A percentile compares a stretch with the other conserved stretches of the same genome.
Conservation (phyloP, 1,140 invertebrate species). For the Zaprionus nigranus region DNA sequence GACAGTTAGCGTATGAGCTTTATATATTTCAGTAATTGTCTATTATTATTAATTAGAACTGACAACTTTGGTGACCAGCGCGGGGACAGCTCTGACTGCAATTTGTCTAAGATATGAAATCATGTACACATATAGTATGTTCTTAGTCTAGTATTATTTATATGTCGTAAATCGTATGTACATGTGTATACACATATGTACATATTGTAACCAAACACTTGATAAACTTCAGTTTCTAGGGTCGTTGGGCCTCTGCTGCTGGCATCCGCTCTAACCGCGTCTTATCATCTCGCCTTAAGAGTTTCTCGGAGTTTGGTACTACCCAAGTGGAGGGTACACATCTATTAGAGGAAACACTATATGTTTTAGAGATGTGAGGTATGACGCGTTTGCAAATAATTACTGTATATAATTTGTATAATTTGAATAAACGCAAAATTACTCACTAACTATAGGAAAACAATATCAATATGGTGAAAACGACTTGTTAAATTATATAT, state of each 20-base stretch:
- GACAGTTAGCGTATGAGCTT: conserved; percentile 24
- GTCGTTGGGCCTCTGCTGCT: conserved; percentile 30
- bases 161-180: conserved; percentile 1
- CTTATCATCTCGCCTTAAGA: conserved; percentile 11
- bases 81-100: background rate
- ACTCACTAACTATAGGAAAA: background rate
- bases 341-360: background rate
- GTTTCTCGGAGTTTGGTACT: conserved; percentile 12
- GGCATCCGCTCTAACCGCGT: conserved; percentile 26
- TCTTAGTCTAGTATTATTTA: background rate
- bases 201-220: background rate
- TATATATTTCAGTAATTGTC: conserved; percentile 12
- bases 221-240: conserved; percentile 28
- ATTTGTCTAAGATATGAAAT: conserved; percentile 3
- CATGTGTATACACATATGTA: background rate
- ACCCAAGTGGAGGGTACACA: background rate
- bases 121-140: background rate
- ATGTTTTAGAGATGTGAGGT: background rate
- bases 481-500: conserved; percentile 4
- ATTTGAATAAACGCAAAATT: conserved; percentile 1
- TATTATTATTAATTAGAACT: conserved; percentile 8
- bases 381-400: background rate
- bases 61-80: conserved; percentile 7
- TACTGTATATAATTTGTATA: conserved; percentile 12
- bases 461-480: background rate